Evolutionary conservation across 2,797 vertebrate species (phyloP), one percentile per base, ranked within the genome.

Genomic region (Saxicola maurus): DNA sequence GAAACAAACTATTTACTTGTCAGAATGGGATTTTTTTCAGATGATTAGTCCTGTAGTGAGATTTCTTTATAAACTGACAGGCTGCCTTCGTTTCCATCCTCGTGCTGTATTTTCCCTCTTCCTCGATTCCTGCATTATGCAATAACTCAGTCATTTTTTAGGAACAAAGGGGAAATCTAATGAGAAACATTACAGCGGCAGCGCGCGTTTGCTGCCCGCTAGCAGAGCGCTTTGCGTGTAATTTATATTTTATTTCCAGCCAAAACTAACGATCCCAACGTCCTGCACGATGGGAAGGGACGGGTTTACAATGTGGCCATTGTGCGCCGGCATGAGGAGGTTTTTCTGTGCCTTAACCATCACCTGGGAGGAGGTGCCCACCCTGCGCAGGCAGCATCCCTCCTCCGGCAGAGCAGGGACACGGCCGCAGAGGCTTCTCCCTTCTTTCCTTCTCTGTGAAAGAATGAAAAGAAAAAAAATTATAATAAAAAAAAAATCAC

Each of bases 101-200:
- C 51, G 2, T 6, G 78, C 43, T 48, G 21, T 7, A 30, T 67
- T 88, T 83, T 2, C 46, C 67, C 35, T 52, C 37, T 60, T 64
- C 57, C 48, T 76, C 5, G 37, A 72, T 68, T 23, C 69, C 76
- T n/a, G 75, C 57, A 43, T 79, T 84, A 59, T 87, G 86, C 88
- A 84, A 92, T 67, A 92, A 87, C 72, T 85, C 86, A 30, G 53
- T 74, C 52, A 61, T 88, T 90, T 94, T 92, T 93, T 77, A 55
- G 49, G 90, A 95, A 95, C 86, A 95, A 94, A 93, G 75, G 46
- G 84, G 28, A 82, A 90, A 94, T 56, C 28, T 82, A 95, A 93
- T 72, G 57, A 94, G 92, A 91, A 95, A 49, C 92, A 89, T 85
- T 31, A 30, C 67, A 67, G 90, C 71, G 74, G 87, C 85, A 9